phyloP scores from a whole-genome alignment of 2,113 vertebrate species.

The Labeo catla region DNA sequence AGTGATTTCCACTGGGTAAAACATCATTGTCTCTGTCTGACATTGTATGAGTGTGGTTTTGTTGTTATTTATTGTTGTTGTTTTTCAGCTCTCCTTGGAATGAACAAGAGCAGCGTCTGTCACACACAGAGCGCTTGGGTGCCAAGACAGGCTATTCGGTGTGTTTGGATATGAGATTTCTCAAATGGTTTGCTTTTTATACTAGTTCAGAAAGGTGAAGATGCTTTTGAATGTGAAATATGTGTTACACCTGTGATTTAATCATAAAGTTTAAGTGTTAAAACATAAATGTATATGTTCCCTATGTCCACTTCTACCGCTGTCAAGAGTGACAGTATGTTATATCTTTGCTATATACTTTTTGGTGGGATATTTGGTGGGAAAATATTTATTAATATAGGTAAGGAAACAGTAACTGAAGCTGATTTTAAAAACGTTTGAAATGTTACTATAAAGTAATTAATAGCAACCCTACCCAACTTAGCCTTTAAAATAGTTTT shows the following conservation, averaged over 20 bases:
- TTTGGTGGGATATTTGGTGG: too few relatives aligned
- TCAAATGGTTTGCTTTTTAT: constrained; percentile 33
- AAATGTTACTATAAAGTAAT: too few relatives aligned
- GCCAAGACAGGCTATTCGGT: constrained; percentile 17
- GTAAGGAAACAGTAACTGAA: too few relatives aligned
- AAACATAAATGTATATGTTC: not conserved
- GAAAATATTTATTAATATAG: too few relatives aligned
- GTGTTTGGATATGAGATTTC: constrained; percentile 11
- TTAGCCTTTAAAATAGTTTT: too few relatives aligned
- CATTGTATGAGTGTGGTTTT: not conserved
- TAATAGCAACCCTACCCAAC: too few relatives aligned
- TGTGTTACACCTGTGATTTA: not conserved
- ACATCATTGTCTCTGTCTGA: constrained; percentile 33
- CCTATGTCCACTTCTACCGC: not conserved
- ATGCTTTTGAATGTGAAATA: not conserved
- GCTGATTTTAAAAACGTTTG: too few relatives aligned
- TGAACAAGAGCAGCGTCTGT: constrained; percentile 34
- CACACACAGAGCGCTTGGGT: not conserved
- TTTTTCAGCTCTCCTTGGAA: constrained; percentile 21
- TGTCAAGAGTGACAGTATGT: not conserved
- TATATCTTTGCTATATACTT: too few relatives aligned
- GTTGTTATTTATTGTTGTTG: constrained; percentile 33
- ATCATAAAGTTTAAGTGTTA: not conserved
- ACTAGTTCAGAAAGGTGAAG: not conserved
- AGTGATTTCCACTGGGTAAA: constrained; percentile 42